Base-by-base conservation (phyloP, 2,113 vertebrate genomes). In the Apodemus sylvaticus region DNA sequence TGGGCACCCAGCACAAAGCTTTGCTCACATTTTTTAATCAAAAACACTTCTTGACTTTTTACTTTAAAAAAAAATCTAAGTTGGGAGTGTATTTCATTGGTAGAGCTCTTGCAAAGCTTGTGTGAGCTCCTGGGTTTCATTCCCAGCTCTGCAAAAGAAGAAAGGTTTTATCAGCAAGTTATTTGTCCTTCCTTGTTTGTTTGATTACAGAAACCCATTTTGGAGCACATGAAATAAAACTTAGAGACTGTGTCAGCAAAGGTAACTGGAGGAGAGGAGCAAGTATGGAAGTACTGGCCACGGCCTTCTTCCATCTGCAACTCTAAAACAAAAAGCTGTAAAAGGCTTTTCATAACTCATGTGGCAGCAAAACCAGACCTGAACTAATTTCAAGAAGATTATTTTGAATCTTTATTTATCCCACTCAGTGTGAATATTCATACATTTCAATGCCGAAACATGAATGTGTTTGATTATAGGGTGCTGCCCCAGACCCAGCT, bases 341-440 rank as follows among this genome's bases (percentile, higher is more conserved):
- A 95, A 94, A 94, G 48, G 42, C 86, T 95, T 94, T 96, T 96
- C 93, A 88, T 97, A 96, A 96, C 68, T 93, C 94, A 78, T 82
- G 31, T 97, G 77, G 91, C 77, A 94, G 89, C 66, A 95, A 96
- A 97, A 91, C 91, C 82, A 96, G 86, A 96, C 96, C 89, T 94
- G 91, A 97, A 91, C 93, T 97, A 96, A 97, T 92, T 97, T 96
- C 91, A 93, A 95, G 93, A 93, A 94, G 86, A 96, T 94, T 92
- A 89, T 94, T 94, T 97, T 39, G 60, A 95, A 74, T 87, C 76
- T 95, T 95, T 94, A 94, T 92, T 94, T 93, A 90, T 94, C 94
- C 90, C 91, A 91, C 70, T 95, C 82, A 93, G 71, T 95, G 94
- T 96, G 96, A 97, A 97, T 96, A 96, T 96, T 94, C 92, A 98